Evolutionary conservation across 2,113 vertebrate species (phyloP).

Genomic region (Aythya baeri): DNA sequence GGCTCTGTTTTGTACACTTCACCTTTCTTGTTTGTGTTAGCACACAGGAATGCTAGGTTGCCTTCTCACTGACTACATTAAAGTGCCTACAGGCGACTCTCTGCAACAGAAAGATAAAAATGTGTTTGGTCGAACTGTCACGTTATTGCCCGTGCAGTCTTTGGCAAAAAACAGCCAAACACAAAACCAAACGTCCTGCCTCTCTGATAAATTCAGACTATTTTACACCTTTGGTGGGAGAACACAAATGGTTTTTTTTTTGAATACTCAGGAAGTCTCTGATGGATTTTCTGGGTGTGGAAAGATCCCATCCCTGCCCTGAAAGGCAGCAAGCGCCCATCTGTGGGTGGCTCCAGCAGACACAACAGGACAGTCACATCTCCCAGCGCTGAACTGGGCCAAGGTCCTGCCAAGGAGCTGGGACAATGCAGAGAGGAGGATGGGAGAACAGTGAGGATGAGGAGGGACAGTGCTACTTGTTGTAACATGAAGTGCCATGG

Average conservation of each 20-base stretch:
- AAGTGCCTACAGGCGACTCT: fast-evolving
- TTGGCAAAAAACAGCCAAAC: background rate
- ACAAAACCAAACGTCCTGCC: fast-evolving
- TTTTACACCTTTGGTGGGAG: background rate
- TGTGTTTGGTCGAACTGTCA: background rate
- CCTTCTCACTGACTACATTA: background rate
- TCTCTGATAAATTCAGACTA: background rate
- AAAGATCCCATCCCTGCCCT: background rate
- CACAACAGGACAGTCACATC: background rate
- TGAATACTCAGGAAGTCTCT: background rate
- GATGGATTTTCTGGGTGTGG: background rate
- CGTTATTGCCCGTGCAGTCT: background rate
- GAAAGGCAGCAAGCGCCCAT: background rate
- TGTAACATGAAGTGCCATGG: background rate
- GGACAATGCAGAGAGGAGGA: background rate
- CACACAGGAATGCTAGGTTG: background rate
- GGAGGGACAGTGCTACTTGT: background rate
- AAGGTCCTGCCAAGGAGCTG: background rate
- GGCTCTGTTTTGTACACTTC: background rate
- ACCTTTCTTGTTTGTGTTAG: slow-evolving; percentile 19
- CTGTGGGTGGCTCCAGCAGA: background rate
- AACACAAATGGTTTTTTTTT: background rate
- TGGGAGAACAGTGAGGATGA: background rate
- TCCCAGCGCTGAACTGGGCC: fast-evolving
- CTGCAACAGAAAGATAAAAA: slow-evolving; percentile 33